phyloP scores from a whole-genome alignment of 2,113 vertebrate species.

The Diadophis punctatus region DNA sequence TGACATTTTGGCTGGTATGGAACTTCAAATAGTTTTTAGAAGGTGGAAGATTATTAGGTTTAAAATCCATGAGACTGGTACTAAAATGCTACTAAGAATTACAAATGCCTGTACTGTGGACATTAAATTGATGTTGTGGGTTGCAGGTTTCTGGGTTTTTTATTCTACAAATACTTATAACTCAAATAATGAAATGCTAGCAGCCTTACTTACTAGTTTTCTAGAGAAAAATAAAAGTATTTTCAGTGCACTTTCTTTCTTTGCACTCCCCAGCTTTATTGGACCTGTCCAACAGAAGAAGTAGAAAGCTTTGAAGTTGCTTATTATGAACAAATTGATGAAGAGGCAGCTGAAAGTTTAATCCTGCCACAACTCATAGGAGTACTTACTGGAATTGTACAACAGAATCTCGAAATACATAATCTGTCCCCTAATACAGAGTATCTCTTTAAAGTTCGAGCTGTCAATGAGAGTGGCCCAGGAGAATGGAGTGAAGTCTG shows the following conservation, averaged over 20 bases:
- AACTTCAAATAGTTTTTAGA: background rate
- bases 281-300: conserved; percentile 62
- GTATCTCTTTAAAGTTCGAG: conserved; percentile 66
- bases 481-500: conserved; percentile 65
- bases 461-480: conserved; percentile 48
- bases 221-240: background rate
- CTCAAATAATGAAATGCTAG: background rate
- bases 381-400: conserved; percentile 58
- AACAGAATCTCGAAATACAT: conserved; percentile 60
- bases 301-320: conserved; percentile 65
- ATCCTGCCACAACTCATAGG: conserved; percentile 53
- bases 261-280: conserved; percentile 55
- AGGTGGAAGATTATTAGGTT: background rate
- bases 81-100: background rate
- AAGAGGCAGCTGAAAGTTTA: conserved; percentile 37
- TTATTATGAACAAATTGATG: conserved; percentile 58
- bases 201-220: background rate
- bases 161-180: background rate
- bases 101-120: background rate
- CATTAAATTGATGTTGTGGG: background rate
- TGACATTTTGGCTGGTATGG: background rate
- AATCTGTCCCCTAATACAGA: conserved; percentile 61
- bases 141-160: background rate
- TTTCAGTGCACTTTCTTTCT: background rate
- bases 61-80: background rate